Conservation (phyloP, 2,797 vertebrate species). For the Chaunax sp. region DNA sequence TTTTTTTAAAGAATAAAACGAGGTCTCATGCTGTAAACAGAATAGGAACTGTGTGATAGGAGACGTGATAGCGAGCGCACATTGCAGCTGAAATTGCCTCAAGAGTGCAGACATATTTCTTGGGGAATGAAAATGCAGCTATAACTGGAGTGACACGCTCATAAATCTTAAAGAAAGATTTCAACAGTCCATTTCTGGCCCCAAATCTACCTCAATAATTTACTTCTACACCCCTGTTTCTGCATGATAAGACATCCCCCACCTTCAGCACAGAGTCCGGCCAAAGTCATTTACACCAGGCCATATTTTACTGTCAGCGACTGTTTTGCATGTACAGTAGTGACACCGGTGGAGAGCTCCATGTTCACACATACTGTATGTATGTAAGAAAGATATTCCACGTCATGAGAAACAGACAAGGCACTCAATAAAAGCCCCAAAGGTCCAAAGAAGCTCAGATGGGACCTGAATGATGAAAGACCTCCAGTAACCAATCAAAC, state of each 20-base stretch:
- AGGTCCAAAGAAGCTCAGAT: constrained; percentile 8
- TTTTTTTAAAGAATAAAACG: background rate
- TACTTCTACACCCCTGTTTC: constrained; percentile 62
- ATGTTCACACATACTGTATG: constrained; percentile 1
- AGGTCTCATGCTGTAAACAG: background rate
- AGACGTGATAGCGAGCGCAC: background rate
- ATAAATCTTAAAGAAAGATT: constrained; percentile 63
- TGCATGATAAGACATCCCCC: constrained; percentile 57
- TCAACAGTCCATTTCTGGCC: constrained; percentile 52
- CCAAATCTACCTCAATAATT: constrained; percentile 62
- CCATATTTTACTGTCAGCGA: constrained; percentile 60
- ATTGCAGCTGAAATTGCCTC: constrained; percentile 20
- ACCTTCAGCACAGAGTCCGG: constrained; percentile 38
- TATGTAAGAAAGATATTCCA: constrained; percentile 1
- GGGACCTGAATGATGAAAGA: constrained; percentile 10
- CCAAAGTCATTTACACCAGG: constrained; percentile 42
- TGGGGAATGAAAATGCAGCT: constrained; percentile 32
- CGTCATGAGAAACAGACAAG: constrained; percentile 9
- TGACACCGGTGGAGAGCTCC: background rate
- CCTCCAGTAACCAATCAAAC: background rate
- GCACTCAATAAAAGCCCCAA: constrained; percentile 5
- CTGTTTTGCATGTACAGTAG: constrained; percentile 31
- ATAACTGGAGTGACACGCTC: constrained; percentile 45
- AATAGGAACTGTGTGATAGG: background rate
- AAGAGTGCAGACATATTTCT: constrained; percentile 28